These are phyloP conservation scores for Lepidotrigona ventralis DNA, from an alignment of 1,140 invertebrate genomes.

Conservation along the genomic window DNA sequence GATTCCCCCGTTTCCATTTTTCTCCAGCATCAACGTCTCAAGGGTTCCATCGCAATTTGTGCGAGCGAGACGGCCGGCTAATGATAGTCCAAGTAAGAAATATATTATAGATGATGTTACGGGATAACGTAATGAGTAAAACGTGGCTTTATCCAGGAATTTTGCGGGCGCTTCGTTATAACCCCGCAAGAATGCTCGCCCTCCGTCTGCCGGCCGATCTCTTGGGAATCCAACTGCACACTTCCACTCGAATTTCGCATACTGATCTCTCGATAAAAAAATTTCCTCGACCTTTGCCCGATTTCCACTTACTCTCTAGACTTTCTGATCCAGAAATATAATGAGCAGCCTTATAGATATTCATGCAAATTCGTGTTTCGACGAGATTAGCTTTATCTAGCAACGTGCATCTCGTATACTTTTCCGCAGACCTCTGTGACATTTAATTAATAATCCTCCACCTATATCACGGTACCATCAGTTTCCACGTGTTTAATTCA, in stretches of 20 bases:
- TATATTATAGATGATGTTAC: constrained; percentile 43
- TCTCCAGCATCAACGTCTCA: not conserved
- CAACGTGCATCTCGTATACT: not conserved
- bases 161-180: constrained; percentile 8
- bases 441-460: not conserved
- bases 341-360: too few relatives aligned
- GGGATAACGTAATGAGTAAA: constrained; percentile 42
- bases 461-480: not conserved
- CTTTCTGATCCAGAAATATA: not conserved
- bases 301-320: too few relatives aligned
- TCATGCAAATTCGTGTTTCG: too few relatives aligned
- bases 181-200: constrained; percentile 22
- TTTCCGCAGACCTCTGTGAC: not conserved
- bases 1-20: constrained; percentile 21
- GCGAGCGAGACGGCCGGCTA: constrained; percentile 35
- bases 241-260: not conserved
- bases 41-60: constrained; percentile 32
- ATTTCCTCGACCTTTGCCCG: too few relatives aligned
- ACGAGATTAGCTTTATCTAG: too few relatives aligned
- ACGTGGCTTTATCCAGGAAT: constrained; percentile 29
- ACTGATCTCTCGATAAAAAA: not conserved
- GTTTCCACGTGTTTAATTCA: not conserved
- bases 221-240: not conserved
- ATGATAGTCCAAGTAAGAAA: constrained; percentile 45
- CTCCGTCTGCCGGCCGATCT: not conserved